phyloP scores from a whole-genome alignment of 37 sponge, comb jelly and placozoan species.

The Haliclona indistincta region DNA sequence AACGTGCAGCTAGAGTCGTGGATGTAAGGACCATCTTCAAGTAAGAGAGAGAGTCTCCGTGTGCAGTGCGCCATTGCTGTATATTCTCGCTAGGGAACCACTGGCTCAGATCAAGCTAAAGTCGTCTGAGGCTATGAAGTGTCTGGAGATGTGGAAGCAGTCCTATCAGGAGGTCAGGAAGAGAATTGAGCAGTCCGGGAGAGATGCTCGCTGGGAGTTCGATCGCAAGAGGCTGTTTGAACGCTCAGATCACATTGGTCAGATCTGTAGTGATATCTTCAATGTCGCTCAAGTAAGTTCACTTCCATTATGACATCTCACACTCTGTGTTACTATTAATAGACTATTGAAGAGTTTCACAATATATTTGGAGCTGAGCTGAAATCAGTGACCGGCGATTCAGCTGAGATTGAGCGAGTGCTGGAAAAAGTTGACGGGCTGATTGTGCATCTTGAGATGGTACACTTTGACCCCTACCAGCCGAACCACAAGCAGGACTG shows the following conservation, averaged over 20 bases:
- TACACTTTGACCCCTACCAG: conserved; percentile 89
- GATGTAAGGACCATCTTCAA: conserved; percentile 85
- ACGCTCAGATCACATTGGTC: conserved; percentile 88
- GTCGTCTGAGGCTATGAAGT: conserved; percentile 76
- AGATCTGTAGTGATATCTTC: conserved; percentile 89
- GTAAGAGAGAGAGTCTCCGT: conserved; percentile 12
- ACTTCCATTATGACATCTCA: not conserved
- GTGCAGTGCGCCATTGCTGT: too few species aligned
- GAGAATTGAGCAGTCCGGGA: conserved; percentile 97
- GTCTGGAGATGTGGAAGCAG: conserved; percentile 86
- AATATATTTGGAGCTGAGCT: conserved; percentile 99
- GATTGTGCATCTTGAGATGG: conserved; percentile 66
- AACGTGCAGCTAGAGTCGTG: conserved; percentile 81
- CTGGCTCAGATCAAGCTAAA: conserved; percentile 73
- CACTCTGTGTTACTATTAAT: not conserved
- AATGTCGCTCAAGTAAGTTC: conserved; percentile 79
- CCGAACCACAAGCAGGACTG: conserved; percentile 74
- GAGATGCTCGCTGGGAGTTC: conserved; percentile 99
- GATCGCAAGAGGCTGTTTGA: conserved; percentile 94
- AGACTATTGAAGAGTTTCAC: conserved; percentile 97
- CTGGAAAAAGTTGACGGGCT: conserved; percentile 80
- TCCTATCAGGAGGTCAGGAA: conserved; percentile 95
- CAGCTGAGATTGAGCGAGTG: conserved; percentile 82
- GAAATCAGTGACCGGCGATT: conserved; percentile 97
- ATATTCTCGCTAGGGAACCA: conserved; percentile 38